A percentile compares a stretch with the other conserved stretches of the same genome.
Conservation (phyloP, 2,888 invertebrate species). For the Nemurella pictetii region DNA sequence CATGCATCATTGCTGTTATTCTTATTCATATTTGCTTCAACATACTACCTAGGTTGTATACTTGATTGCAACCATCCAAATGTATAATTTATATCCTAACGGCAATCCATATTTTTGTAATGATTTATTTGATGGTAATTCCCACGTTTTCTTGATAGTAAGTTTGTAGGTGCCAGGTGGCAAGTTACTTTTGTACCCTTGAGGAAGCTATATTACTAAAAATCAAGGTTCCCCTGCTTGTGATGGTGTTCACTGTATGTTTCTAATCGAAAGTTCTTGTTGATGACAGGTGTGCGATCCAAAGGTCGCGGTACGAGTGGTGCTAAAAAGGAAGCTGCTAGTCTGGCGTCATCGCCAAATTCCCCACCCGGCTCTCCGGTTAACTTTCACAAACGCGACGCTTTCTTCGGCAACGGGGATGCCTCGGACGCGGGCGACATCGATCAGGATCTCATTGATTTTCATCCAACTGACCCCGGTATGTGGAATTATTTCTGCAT, state of each 20-base stretch:
- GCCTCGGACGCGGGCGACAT: neutral
- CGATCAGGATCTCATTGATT: neutral
- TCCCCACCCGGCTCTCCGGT: neutral
- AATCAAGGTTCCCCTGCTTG: neutral
- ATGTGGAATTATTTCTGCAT: neutral
- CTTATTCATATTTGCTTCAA: too few relatives aligned
- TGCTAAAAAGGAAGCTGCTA: neutral
- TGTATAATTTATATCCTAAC: too few relatives aligned
- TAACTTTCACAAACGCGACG: conserved; percentile 12
- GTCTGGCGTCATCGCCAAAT: neutral
- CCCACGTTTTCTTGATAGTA: too few relatives aligned
- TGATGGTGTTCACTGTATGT: neutral
- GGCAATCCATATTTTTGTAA: too few relatives aligned
- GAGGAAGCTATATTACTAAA: too few relatives aligned
- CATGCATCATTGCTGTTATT: too few relatives aligned
- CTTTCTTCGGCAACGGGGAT: conserved; percentile 15
- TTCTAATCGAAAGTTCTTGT: neutral
- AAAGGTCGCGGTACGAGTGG: neutral
- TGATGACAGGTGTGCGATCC: neutral
- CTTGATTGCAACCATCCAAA: too few relatives aligned
- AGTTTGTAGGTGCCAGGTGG: too few relatives aligned
- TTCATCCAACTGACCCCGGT: conserved; percentile 1
- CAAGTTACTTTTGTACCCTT: too few relatives aligned
- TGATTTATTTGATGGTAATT: too few relatives aligned
- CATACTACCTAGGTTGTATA: too few relatives aligned